These are phyloP conservation scores for Aelia acuminata DNA, from an alignment of 2,888 invertebrate genomes.

Conservation along the genomic window DNA sequence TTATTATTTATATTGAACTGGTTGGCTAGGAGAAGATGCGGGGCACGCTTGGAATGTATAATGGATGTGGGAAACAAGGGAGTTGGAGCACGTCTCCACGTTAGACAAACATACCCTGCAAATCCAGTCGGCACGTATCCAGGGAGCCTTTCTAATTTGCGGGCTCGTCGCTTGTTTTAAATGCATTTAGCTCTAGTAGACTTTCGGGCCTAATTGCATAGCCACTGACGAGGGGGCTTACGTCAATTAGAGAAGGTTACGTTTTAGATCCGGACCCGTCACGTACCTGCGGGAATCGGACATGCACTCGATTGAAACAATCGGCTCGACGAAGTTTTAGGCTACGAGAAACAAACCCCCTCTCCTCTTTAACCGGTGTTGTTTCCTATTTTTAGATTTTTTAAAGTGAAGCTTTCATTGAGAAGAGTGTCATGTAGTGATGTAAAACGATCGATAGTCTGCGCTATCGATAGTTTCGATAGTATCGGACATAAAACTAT, in stretches of 20 bases:
- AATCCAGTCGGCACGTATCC: slow-evolving; percentile 45
- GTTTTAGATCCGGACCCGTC: background rate
- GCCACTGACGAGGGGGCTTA: background rate
- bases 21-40: slow-evolving; percentile 38
- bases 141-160: slow-evolving; percentile 35
- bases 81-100: slow-evolving; percentile 42
- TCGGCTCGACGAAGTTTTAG: background rate
- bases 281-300: background rate
- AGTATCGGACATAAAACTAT: too few relatives aligned
- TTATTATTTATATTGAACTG: slow-evolving; percentile 63
- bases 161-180: slow-evolving; percentile 46
- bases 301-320: background rate
- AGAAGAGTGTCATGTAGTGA: too few relatives aligned
- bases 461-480: too few relatives aligned
- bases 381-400: too few relatives aligned
- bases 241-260: background rate
- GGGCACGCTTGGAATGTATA: slow-evolving; percentile 51
- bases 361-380: background rate
- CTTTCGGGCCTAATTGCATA: slow-evolving; percentile 39
- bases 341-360: background rate
- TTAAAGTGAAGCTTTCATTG: too few relatives aligned
- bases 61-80: slow-evolving; percentile 51
- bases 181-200: slow-evolving; percentile 26
- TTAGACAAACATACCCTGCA: slow-evolving; percentile 50
- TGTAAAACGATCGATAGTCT: too few relatives aligned